These are phyloP conservation scores for Microplitis deprimator DNA, from an alignment of 2,888 invertebrate genomes.

Conservation along the genomic window DNA sequence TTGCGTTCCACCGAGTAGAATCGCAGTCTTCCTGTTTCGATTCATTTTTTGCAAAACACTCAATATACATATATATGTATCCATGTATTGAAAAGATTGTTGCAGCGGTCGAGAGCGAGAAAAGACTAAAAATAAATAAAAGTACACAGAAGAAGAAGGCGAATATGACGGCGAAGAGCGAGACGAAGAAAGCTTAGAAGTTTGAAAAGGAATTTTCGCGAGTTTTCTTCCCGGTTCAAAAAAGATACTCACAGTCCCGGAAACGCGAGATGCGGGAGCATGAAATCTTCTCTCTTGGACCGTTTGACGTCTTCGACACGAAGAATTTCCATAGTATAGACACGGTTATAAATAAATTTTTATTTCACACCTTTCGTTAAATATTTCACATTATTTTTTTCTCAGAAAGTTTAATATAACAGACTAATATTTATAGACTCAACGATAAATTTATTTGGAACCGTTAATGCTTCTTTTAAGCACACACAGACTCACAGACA, in stretches of 20 bases:
- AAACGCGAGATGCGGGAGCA: slow-evolving; percentile 16
- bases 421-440: background rate
- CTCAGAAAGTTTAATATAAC: background rate
- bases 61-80: background rate
- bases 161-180: background rate
- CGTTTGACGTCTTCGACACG: slow-evolving; percentile 8
- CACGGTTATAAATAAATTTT: background rate
- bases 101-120: background rate
- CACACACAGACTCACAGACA: background rate
- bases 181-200: slow-evolving; percentile 18
- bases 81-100: background rate
- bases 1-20: background rate
- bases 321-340: slow-evolving; percentile 35
- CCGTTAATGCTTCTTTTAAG: background rate
- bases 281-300: slow-evolving; percentile 31
- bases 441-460: slow-evolving; percentile 46
- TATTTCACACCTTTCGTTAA: background rate
- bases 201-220: slow-evolving; percentile 44
- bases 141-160: background rate
- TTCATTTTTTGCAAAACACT: slow-evolving; percentile 4
- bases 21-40: background rate
- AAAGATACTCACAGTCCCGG: slow-evolving; percentile 15
- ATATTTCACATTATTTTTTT: background rate
- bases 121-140: slow-evolving; percentile 2
- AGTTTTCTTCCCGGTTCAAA: slow-evolving; percentile 36